Evolutionary conservation across 2,797 vertebrate genomes (phyloP).

Genomic region (Tympanoctomys barrerae): DNA sequence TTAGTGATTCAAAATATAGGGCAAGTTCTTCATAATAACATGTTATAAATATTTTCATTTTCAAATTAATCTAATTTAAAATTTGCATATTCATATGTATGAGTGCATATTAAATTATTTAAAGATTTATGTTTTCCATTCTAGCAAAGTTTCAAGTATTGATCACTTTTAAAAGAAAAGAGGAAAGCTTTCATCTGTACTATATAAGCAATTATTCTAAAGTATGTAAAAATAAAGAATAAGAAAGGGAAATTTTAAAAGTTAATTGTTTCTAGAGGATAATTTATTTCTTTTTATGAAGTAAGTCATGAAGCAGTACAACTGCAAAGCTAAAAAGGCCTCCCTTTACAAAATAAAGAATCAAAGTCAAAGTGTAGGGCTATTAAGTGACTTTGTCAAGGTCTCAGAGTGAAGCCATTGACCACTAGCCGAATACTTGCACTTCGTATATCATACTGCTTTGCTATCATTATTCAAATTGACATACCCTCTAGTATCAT

Average conservation of each 20-base stretch:
- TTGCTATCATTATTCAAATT: neutral
- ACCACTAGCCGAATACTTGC: neutral
- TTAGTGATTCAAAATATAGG: constrained; percentile 60
- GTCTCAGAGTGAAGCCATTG: constrained; percentile 29
- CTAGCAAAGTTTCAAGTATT: constrained; percentile 64
- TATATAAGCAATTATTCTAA: constrained; percentile 76
- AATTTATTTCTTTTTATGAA: constrained; percentile 65
- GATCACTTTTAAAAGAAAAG: constrained; percentile 73
- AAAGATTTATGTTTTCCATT: constrained; percentile 75
- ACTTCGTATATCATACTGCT: neutral
- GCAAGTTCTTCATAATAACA: constrained; percentile 66
- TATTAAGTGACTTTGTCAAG: constrained; percentile 25
- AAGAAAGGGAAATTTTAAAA: constrained; percentile 24
- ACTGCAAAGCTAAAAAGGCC: constrained; percentile 46
- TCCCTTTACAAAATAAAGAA: constrained; percentile 21
- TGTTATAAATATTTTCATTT: constrained; percentile 74
- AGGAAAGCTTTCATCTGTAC: constrained; percentile 58
- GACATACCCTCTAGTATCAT: neutral
- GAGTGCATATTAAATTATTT: constrained; percentile 72
- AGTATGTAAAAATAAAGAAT: constrained; percentile 68
- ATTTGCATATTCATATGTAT: constrained; percentile 73
- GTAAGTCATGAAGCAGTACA: constrained; percentile 44
- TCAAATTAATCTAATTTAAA: constrained; percentile 72
- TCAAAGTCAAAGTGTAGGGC: neutral
- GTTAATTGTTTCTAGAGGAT: constrained; percentile 66